Evolutionary conservation across 2,888 invertebrate species (phyloP), one percentile per base, ranked within the genome.

Genomic region (Pandemis corylana): DNA sequence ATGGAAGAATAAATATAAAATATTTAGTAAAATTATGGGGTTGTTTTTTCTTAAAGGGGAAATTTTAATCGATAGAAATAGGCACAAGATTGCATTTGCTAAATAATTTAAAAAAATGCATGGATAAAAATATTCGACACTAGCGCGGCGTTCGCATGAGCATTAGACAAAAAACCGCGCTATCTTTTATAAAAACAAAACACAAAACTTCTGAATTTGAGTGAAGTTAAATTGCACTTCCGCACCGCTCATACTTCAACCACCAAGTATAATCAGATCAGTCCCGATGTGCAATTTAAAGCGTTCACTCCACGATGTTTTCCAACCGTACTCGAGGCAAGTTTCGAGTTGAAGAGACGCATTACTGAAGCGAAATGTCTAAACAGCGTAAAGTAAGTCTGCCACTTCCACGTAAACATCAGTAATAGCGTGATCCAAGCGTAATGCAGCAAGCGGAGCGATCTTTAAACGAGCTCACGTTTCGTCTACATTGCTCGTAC

Each of bases 391-490:
- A 67, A 67, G 67, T 59, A 67, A 65, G 65, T 65, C n/a, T 36
- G 41, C 67, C 51, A 67, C 41, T 67, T 53, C 41, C 67, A 44
- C 53, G 67, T 67, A 67, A 67, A 67, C 53, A 67, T 36, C 67
- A 9, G 67, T 53, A 67, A 67, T 41, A 53, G 53, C 67, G 41
- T 67, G 67, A 67, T 67, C 67, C 67, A 67, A 20, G 68, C 44
- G 68, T 68, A 68, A 68, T 67, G 67, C 68, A 59, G 59, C 68
- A 44, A 59, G 56, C 68, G 51, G 41, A 53, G 68, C 68, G 28
- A 68, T 68, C 59, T 68, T 46, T 56, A 68, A 68, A 68, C 56
- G 59, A 68, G 68, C 56, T 68, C 68, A 59, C 68, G 68, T 68
- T 49, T 68, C 42, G 56, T 68, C 56, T 59, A 59, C 59, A 68